A percentile compares a stretch with the other conserved stretches of the same genome.
These are phyloP conservation scores for Labrus mixtus DNA, from an alignment of 2,113 vertebrate genomes.

Conservation along the genomic window DNA sequence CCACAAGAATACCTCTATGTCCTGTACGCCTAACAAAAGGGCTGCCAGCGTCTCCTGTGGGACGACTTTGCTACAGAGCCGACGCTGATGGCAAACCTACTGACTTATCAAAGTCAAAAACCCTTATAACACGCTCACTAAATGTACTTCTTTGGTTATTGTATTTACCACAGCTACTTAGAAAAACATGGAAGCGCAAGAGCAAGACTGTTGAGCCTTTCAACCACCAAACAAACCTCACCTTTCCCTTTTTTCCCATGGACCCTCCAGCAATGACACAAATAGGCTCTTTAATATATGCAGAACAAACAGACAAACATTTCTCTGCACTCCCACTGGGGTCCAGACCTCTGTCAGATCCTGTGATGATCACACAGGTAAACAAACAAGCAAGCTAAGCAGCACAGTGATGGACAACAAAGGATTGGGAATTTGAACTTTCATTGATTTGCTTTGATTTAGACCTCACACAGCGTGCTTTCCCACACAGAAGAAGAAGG, in stretches of 20 bases:
- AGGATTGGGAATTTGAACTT: slow-evolving; percentile 43
- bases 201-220: slow-evolving; percentile 8
- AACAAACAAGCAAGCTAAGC: slow-evolving; percentile 45
- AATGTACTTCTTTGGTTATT: slow-evolving; percentile 16
- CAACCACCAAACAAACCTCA: slow-evolving; percentile 21
- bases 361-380: slow-evolving; percentile 58
- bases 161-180: not conserved
- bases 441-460: slow-evolving; percentile 45
- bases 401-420: slow-evolving; percentile 27
- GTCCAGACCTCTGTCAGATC: slow-evolving; percentile 62
- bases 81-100: too few relatives aligned
- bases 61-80: too few relatives aligned
- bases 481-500: slow-evolving; percentile 12
- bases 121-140: too few relatives aligned
- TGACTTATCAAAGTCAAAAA: too few relatives aligned
- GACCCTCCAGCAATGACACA: slow-evolving; percentile 64
- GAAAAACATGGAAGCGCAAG: not conserved
- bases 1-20: too few relatives aligned
- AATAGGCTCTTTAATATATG: slow-evolving; percentile 67
- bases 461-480: not conserved
- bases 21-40: too few relatives aligned
- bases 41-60: too few relatives aligned
- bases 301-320: slow-evolving; percentile 63
- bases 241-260: slow-evolving; percentile 30
- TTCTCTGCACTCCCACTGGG: slow-evolving; percentile 53